Evolutionary conservation across 2,888 invertebrate genomes (phyloP), one percentile per base, ranked within the genome.

Genomic region (Idaea biselata): DNA sequence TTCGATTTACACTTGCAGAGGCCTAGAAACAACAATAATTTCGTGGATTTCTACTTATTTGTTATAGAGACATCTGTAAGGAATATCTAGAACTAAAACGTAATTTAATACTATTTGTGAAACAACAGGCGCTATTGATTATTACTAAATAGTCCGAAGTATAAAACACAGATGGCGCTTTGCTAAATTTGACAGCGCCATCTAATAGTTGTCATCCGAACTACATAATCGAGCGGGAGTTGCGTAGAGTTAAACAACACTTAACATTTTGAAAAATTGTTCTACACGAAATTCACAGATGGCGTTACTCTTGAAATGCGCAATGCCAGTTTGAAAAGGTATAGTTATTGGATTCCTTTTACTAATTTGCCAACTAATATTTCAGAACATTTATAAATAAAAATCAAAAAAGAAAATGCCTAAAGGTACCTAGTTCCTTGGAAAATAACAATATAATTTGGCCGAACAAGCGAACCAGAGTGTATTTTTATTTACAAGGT

Each of bases 51-150:
- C 5, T 5, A 14, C 2, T 58, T 54, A 59, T 25, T 59, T 31
- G 1, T 61, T n/a, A 60, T 16, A 33, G 25, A 59, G 66, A 63
- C 62, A 65, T 62, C 66, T 66, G 14, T 60, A 7, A 18, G 11
- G 25, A 7, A 31, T 17, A 6, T 0, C 11, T 1, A 4, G 16
- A 55, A 63, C 25, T 60, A 56, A 17, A 16, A 16, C 32, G 44
- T 5, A 44, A 6, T 33, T 7, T n/a, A n/a, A n/a, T n/a, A n/a
- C n/a, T n/a, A n/a, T n/a, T 33, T 33, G 2, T 33, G 7, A 11
- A 7, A 14, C 7, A 1, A 33, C 33, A 7, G 6, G 1, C 14
- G 6, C n/a, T 16, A 55, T 55, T 17, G 55, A 16, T 55, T 55
- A 16, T 55, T n/a, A 55, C 17, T 5, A 55, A 55, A 55, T 17